A percentile compares a stretch with the other conserved stretches of the same genome.
These are phyloP conservation scores for Leptopterna dolabrata DNA, from an alignment of 2,888 invertebrate genomes.

Conservation along the genomic window DNA sequence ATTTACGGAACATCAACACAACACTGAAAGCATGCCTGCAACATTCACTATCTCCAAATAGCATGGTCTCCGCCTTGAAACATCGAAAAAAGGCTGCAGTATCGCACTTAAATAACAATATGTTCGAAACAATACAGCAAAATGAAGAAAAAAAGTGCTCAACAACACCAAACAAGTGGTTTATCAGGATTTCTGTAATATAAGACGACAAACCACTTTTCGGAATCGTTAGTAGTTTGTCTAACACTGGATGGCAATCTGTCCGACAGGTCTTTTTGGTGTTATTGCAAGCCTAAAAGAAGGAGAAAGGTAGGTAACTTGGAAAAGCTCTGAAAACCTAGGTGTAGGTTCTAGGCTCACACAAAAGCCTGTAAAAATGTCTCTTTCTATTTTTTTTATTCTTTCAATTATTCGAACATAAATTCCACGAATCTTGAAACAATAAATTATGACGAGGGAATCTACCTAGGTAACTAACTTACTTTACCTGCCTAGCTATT, in stretches of 20 bases:
- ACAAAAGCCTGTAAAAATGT: no score
- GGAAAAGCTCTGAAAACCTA: background rate
- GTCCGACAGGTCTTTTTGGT: background rate
- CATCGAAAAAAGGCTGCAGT: background rate
- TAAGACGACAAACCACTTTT: background rate
- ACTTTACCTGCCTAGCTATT: no score
- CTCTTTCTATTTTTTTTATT: no score
- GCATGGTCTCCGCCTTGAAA: background rate
- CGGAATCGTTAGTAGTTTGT: background rate
- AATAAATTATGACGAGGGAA: no score
- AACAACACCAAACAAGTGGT: background rate
- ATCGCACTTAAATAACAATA: background rate
- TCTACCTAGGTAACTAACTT: no score
- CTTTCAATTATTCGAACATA: no score
- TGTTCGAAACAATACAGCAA: background rate
- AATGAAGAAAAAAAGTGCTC: background rate
- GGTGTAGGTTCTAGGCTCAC: background rate
- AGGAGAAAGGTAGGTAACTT: background rate
- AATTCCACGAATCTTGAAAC: no score
- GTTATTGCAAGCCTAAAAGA: constrained; percentile 3
- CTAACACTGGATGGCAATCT: background rate
- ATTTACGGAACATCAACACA: background rate
- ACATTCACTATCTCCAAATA: background rate
- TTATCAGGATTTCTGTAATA: background rate
- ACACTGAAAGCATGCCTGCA: background rate